Base-by-base conservation (phyloP, 2,113 vertebrate species). In the Dinomys branickii region DNA sequence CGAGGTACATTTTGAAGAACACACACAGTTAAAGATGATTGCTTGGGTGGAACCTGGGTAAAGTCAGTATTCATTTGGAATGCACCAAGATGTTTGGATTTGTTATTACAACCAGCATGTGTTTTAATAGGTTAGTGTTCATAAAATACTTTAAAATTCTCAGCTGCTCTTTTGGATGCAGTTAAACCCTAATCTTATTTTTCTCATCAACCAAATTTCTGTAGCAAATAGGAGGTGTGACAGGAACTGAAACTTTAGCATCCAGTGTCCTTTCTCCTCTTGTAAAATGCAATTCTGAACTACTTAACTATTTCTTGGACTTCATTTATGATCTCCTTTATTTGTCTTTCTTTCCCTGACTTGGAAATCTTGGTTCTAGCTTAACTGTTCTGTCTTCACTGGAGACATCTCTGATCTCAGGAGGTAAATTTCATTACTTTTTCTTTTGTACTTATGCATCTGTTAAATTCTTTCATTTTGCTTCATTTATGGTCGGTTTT, bases 241-340 rank as follows among this genome's bases (percentile, higher is more conserved):
- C 24, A 91, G 44, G 54, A 88, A 88, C 69, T 83, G 26, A 91
- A 91, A 90, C 3, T n/a, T 35, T 86, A 56, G 91, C 52, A 5
- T 63, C 33, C 83, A 35, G 14, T 67, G 17, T 61, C 59, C 5
- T 50, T 88, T 85, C 61, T 94, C 35, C 16, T 69, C 67, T 69
- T n/a, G 35, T 69, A 20, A 73, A 88, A 80, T 88, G 38, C 47
- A 81, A 63, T 95, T 94, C 33, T 65, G 56, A 92, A 69, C 67
- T n/a, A 69, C 16, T 67, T 67, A 67, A 35, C 65, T 35, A 35
- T n/a, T 35, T 35, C 30, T n/a, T 35, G 33, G 65, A n/a, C 65
- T 67, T 67, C 65, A 35, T 67, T 67, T 5, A 67, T 35, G 33
- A n/a, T 35, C 33, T 67, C 65, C 65, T 67, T 67, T 67, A 35